Conservation (phyloP, 2,113 vertebrate genomes). For the Tyrannus savana region DNA sequence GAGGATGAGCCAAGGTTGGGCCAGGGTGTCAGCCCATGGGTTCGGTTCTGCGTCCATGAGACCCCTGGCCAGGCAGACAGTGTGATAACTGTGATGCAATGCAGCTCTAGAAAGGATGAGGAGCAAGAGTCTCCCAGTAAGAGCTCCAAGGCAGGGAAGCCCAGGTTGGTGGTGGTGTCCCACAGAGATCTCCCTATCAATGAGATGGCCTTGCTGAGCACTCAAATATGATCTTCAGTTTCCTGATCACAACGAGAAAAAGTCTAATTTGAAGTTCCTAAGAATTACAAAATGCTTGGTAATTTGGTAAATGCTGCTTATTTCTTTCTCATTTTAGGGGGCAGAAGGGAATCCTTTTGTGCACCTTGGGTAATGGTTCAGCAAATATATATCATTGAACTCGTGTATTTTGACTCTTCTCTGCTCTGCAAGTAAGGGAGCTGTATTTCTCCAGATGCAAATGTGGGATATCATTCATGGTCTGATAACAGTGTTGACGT, state of each 20-base stretch:
- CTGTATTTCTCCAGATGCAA: neutral
- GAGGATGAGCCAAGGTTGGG: fast-evolving
- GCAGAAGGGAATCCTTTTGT: neutral
- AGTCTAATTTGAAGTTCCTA: neutral
- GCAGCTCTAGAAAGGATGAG: neutral
- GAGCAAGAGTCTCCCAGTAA: neutral
- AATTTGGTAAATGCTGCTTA: neutral
- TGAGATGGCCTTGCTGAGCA: fast-evolving
- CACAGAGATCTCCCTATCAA: neutral
- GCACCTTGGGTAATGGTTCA: neutral
- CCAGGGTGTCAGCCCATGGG: neutral
- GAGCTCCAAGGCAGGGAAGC: neutral
- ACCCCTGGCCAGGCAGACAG: neutral
- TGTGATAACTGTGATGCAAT: neutral
- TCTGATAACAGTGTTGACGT: neutral
- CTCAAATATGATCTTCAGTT: neutral
- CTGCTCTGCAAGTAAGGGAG: neutral
- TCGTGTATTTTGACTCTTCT: neutral
- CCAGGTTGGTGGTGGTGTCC: neutral
- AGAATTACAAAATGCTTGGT: neutral
- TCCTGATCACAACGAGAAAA: neutral
- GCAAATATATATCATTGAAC: neutral
- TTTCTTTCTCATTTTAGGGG: neutral
- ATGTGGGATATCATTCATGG: neutral
- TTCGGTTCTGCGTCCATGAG: fast-evolving